Conservation (phyloP, 2,113 vertebrate genomes). For the Cottus gobio region DNA sequence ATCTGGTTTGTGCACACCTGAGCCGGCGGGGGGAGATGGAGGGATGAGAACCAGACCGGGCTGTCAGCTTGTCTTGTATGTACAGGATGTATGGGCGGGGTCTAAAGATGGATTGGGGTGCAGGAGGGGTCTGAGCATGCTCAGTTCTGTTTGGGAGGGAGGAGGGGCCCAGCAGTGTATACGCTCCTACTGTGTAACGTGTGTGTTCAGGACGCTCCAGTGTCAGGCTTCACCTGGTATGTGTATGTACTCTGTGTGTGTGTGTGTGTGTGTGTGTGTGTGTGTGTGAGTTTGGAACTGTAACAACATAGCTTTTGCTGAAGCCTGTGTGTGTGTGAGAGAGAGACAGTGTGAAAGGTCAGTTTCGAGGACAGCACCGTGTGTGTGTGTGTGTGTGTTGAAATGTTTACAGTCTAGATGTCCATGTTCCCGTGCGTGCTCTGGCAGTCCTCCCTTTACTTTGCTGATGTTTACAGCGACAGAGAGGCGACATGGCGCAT, state of each 20-base stretch:
- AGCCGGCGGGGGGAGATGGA: slow-evolving; percentile 14
- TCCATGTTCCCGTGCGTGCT: slow-evolving; percentile 64
- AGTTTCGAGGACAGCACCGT: slow-evolving; percentile 43
- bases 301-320: slow-evolving; percentile 51
- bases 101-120: slow-evolving; percentile 29
- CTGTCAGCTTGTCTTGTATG: slow-evolving; percentile 21
- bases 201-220: slow-evolving; percentile 44
- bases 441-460: slow-evolving; percentile 76
- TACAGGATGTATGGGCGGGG: neutral
- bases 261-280: slow-evolving; percentile 19
- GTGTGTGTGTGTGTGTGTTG: neutral
- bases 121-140: slow-evolving; percentile 34
- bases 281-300: slow-evolving; percentile 16
- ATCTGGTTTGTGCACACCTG: slow-evolving; percentile 46
- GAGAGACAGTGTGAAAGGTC: slow-evolving; percentile 43
- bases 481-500: slow-evolving; percentile 66
- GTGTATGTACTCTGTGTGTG: slow-evolving; percentile 45
- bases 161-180: slow-evolving; percentile 57
- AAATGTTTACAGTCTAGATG: slow-evolving; percentile 83
- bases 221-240: slow-evolving; percentile 52
- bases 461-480: slow-evolving; percentile 81
- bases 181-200: slow-evolving; percentile 60
- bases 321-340: slow-evolving; percentile 44
- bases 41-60: neutral
- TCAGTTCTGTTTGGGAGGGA: slow-evolving; percentile 32